Conservation (phyloP, 2,888 invertebrate species). For the Hermaeophaga mercurialis region DNA sequence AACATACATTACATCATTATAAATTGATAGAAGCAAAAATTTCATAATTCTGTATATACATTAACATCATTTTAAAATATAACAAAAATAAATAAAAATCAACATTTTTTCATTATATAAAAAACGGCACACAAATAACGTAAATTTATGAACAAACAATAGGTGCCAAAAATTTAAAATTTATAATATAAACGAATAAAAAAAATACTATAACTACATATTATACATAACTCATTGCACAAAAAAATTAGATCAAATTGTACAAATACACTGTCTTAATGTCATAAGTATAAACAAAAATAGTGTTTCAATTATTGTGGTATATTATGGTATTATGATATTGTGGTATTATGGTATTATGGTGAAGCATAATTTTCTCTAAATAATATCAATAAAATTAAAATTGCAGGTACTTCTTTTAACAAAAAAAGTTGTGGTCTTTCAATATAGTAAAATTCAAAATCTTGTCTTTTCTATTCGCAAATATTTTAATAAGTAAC, state of each 20-base stretch:
- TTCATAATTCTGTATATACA: conserved; percentile 37
- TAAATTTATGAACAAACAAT: conserved; percentile 14
- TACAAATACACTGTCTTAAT: conserved; percentile 18
- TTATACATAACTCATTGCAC: conserved; percentile 32
- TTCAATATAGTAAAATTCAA: too few species aligned
- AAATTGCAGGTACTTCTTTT: too few species aligned
- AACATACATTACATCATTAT: conserved; percentile 40
- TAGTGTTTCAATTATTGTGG: not conserved
- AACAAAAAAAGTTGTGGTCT: too few species aligned
- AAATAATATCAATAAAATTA: too few species aligned
- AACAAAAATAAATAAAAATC: conserved; percentile 40
- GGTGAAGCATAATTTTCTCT: too few species aligned
- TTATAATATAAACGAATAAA: conserved; percentile 28
- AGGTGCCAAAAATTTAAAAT: conserved; percentile 27
- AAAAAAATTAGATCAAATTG: conserved; percentile 23
- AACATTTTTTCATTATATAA: conserved; percentile 30
- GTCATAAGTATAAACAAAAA: conserved; percentile 4
- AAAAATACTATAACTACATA: conserved; percentile 27
- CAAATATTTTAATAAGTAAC: too few species aligned
- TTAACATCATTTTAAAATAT: conserved; percentile 32
- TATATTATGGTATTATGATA: too few species aligned
- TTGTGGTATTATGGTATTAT: too few species aligned
- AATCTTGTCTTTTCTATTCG: too few species aligned
- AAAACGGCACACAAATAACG: conserved; percentile 34
- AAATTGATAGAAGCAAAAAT: conserved; percentile 43